Conservation (phyloP, 2,113 vertebrate genomes). For the Tachysurus vachellii region DNA sequence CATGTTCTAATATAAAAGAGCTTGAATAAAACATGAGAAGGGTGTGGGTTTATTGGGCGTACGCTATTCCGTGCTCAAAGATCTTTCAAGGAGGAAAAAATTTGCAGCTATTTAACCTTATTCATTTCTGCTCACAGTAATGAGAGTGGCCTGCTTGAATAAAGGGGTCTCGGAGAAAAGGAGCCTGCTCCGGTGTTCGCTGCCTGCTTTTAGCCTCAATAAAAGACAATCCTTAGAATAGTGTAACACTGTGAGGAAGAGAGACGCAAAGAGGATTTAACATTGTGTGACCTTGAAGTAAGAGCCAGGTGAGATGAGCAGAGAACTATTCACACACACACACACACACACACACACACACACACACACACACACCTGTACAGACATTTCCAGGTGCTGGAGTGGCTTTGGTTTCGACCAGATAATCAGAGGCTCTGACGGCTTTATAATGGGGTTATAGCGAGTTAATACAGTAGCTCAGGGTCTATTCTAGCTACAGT, state of each 20-base stretch:
- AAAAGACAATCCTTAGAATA: slow-evolving; percentile 38
- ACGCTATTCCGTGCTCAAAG: slow-evolving; percentile 66
- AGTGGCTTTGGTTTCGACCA: background rate
- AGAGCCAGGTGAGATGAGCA: background rate
- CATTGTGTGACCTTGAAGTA: slow-evolving; percentile 18
- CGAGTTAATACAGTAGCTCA: slow-evolving; percentile 25
- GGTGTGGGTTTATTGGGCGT: slow-evolving; percentile 76
- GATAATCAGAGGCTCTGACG: slow-evolving; percentile 27
- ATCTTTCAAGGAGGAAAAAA: slow-evolving; percentile 64
- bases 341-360: background rate
- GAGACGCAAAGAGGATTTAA: slow-evolving; percentile 3
- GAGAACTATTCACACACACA: background rate
- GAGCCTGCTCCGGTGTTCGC: slow-evolving; percentile 30
- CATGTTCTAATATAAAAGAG: slow-evolving; percentile 73
- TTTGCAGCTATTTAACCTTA: slow-evolving; percentile 59
- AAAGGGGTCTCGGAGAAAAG: slow-evolving; percentile 40
- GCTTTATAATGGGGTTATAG: slow-evolving; percentile 31
- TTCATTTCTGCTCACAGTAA: slow-evolving; percentile 54
- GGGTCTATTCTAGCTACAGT: slow-evolving; percentile 21
- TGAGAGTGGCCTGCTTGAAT: slow-evolving; percentile 44
- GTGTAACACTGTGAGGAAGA: slow-evolving; percentile 33
- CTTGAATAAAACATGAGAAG: slow-evolving; percentile 79
- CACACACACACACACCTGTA: slow-evolving; percentile 12
- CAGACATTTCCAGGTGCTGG: background rate
- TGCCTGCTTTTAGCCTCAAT: slow-evolving; percentile 36